A percentile compares a stretch with the other conserved stretches of the same genome.
These are phyloP conservation scores for Xiphorhynchus erythropygius DNA, from an alignment of 2,797 vertebrate genomes.

Conservation along the genomic window DNA sequence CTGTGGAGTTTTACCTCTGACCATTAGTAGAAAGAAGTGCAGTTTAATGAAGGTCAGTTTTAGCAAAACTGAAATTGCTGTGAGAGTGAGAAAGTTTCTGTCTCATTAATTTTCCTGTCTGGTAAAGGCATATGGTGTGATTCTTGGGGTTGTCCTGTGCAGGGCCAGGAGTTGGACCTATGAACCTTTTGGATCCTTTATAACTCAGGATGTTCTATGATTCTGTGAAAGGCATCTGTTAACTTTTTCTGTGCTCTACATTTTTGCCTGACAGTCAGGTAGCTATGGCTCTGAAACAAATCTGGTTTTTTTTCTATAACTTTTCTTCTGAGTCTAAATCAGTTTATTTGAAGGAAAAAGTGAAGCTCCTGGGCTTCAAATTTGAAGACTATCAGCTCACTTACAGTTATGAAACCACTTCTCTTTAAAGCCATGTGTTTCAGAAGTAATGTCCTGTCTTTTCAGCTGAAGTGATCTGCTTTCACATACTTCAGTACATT, in stretches of 20 bases:
- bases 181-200: neutral
- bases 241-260: fast-evolving
- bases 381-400: neutral
- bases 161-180: neutral
- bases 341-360: neutral
- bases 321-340: neutral
- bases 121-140: neutral
- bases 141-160: neutral
- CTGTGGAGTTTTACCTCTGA: neutral
- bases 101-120: neutral
- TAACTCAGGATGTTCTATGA: neutral
- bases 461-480: neutral
- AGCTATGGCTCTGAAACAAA: neutral
- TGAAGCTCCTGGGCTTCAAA: neutral
- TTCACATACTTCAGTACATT: neutral
- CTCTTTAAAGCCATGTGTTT: neutral
- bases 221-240: neutral
- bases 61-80: neutral
- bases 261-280: neutral
- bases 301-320: neutral
- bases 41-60: neutral
- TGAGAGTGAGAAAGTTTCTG: neutral
- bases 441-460: neutral
- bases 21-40: neutral
- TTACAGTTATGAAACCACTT: neutral